A percentile compares a stretch with the other conserved stretches of the same genome.
Conservation (phyloP, 2,113 vertebrate genomes). For the Oenanthe melanoleuca region DNA sequence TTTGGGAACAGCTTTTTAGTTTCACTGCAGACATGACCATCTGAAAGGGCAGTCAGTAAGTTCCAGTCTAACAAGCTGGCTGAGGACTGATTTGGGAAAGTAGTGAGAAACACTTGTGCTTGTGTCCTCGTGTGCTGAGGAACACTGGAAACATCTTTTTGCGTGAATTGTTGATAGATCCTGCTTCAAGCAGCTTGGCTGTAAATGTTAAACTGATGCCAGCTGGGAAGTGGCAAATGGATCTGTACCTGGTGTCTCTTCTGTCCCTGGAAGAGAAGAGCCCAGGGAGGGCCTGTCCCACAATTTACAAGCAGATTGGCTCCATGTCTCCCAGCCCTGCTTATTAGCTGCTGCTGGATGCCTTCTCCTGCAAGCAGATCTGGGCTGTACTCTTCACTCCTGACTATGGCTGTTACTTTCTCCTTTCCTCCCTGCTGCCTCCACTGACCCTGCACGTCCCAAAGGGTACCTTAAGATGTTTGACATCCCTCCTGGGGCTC, state of each 20-base stretch:
- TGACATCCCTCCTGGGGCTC: conserved; percentile 94
- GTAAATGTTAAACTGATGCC: background rate
- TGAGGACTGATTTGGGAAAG: background rate
- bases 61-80: background rate
- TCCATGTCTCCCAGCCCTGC: background rate
- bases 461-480: conserved; percentile 99
- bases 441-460: conserved; percentile 73
- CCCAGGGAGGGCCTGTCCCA: background rate
- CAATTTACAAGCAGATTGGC: background rate
- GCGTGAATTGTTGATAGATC: background rate
- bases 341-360: conserved; percentile 50
- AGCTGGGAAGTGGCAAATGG: background rate
- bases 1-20: background rate
- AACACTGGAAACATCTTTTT: conserved; percentile 40
- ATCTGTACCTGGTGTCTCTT: conserved; percentile 19
- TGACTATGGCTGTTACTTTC: conserved; percentile 83
- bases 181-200: background rate
- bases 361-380: conserved; percentile 74
- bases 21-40: background rate
- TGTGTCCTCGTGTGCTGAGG: too few relatives aligned
- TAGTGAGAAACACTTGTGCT: too few relatives aligned
- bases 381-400: background rate
- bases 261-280: background rate
- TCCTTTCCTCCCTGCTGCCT: conserved; percentile 71
- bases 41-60: background rate